These are phyloP conservation scores for Drosophila simulans DNA, from an alignment of 1,140 invertebrate species.

Conservation along the genomic window DNA sequence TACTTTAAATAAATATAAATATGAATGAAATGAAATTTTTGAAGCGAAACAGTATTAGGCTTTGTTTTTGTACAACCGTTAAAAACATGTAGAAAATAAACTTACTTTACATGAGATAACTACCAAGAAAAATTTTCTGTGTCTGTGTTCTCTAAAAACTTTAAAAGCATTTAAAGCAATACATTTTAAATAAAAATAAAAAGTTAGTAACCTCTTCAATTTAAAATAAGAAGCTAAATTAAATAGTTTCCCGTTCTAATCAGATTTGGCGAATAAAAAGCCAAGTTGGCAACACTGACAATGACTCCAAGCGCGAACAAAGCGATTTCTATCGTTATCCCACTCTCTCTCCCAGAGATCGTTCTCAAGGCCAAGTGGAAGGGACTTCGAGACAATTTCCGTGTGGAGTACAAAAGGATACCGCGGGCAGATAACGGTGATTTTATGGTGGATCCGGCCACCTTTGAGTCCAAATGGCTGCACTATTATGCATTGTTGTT, in stretches of 20 bases:
- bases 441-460: constrained; percentile 76
- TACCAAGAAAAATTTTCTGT: too few relatives aligned
- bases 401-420: constrained; percentile 84
- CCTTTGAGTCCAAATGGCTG: constrained; percentile 83
- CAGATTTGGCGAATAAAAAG: background rate
- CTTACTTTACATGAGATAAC: too few relatives aligned
- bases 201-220: too few relatives aligned
- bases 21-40: background rate
- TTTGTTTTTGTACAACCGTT: too few relatives aligned
- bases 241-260: constrained; percentile 6
- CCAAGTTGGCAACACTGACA: constrained; percentile 25
- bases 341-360: constrained; percentile 58
- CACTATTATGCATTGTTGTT: constrained; percentile 82
- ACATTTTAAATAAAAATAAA: too few relatives aligned
- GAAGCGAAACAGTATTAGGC: too few relatives aligned
- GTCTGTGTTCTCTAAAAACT: too few relatives aligned
- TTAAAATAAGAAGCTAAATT: background rate
- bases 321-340: constrained; percentile 7
- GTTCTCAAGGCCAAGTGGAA: constrained; percentile 84
- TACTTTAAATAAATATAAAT: background rate
- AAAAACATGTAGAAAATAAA: too few relatives aligned
- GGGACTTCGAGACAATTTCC: constrained; percentile 83
- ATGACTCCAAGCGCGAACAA: background rate
- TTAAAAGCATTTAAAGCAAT: too few relatives aligned
- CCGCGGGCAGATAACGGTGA: constrained; percentile 80